Conservation (phyloP, 2,113 vertebrate genomes). For the Agelaius phoeniceus region DNA sequence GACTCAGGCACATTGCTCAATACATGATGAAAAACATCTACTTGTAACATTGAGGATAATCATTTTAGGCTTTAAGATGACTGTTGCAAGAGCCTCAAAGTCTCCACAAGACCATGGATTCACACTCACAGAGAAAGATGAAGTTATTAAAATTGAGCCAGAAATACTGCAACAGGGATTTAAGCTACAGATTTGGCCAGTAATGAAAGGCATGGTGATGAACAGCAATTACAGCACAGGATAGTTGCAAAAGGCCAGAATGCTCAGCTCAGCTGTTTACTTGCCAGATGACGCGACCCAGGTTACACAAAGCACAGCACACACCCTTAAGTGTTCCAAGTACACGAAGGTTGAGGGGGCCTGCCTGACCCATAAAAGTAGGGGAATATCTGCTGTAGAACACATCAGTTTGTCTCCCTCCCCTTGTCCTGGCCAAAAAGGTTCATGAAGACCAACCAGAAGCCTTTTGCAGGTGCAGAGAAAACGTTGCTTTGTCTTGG, state of each 20-base stretch:
- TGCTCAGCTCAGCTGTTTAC: slow-evolving; percentile 48
- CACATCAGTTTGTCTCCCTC: neutral
- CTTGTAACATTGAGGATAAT: neutral
- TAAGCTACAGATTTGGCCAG: slow-evolving; percentile 53
- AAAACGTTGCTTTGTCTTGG: neutral
- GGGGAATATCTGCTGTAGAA: neutral
- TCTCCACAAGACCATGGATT: neutral
- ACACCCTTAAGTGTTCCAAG: neutral
- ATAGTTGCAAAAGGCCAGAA: slow-evolving; percentile 26
- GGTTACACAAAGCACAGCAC: slow-evolving; percentile 1
- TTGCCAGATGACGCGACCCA: slow-evolving; percentile 40
- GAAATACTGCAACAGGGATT: slow-evolving; percentile 37
- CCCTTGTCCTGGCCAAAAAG: neutral
- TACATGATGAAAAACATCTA: neutral
- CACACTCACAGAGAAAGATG: neutral
- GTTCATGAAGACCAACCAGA: neutral
- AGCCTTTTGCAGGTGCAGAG: fast-evolving
- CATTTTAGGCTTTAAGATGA: slow-evolving; percentile 21
- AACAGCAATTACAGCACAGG: slow-evolving; percentile 3
- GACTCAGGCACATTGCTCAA: neutral
- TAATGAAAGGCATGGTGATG: slow-evolving; percentile 41
- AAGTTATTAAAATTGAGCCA: slow-evolving; percentile 35
- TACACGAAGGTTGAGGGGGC: fast-evolving
- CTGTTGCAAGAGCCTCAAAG: slow-evolving; percentile 9
- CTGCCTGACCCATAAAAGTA: neutral